These are phyloP conservation scores for Pristis pectinata DNA, from an alignment of 2,797 vertebrate genomes.

Conservation along the genomic window DNA sequence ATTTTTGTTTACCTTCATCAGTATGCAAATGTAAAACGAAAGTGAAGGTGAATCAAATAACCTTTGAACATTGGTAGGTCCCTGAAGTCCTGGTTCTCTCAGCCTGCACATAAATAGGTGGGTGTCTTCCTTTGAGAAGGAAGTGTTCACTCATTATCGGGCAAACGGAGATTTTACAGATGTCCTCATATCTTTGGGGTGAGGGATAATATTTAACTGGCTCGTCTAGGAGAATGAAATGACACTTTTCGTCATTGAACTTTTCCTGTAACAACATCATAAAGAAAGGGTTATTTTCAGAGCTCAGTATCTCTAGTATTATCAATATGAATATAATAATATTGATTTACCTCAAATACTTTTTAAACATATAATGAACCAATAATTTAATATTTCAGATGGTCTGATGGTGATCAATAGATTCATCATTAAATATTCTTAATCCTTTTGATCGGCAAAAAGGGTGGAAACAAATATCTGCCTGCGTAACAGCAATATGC, in stretches of 20 bases:
- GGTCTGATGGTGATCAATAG: neutral
- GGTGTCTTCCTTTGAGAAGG: neutral
- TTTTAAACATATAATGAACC: neutral
- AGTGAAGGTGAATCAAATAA: neutral
- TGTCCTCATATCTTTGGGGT: neutral
- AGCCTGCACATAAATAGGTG: neutral
- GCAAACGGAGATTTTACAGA: neutral
- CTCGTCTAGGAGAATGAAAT: too few species aligned
- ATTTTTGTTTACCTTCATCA: neutral
- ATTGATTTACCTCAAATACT: too few species aligned
- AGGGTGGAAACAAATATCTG: neutral
- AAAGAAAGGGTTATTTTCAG: too few species aligned
- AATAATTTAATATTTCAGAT: neutral
- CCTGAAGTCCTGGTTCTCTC: neutral
- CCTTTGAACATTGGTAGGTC: neutral
- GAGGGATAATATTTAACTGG: too few species aligned
- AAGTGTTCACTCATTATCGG: neutral
- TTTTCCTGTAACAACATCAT: too few species aligned
- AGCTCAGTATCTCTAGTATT: too few species aligned
- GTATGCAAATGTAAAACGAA: neutral
- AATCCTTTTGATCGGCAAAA: neutral
- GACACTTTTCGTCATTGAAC: too few species aligned
- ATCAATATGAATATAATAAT: too few species aligned
- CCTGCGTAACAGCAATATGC: neutral
- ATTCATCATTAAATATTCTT: neutral